phyloP scores from a whole-genome alignment of 2,797 vertebrate species.

The Okamejei kenojei region DNA sequence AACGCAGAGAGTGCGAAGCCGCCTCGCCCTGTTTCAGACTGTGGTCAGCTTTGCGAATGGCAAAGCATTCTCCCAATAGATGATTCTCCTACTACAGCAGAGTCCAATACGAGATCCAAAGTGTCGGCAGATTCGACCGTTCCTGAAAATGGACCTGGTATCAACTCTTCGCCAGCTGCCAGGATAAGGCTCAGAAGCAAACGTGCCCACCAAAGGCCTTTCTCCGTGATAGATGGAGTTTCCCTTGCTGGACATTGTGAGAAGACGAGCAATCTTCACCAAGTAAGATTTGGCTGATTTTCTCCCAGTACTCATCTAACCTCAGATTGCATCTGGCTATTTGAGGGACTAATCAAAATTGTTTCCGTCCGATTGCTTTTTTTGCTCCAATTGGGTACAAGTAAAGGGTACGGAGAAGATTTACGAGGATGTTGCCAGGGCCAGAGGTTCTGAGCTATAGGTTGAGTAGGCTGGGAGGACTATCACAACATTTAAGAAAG shows the following conservation, averaged over 20 bases:
- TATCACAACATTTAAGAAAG: too few species aligned
- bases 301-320: not conserved
- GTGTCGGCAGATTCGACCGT: slow-evolving; percentile 44
- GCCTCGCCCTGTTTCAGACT: slow-evolving; percentile 52
- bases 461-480: too few species aligned
- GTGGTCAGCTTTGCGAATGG: slow-evolving; percentile 50
- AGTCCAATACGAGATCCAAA: slow-evolving; percentile 38
- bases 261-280: slow-evolving; percentile 53
- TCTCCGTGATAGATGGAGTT: slow-evolving; percentile 62
- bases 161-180: slow-evolving; percentile 44
- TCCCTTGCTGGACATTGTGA: slow-evolving; percentile 45
- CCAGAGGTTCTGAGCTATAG: too few species aligned
- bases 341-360: not conserved
- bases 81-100: slow-evolving; percentile 15
- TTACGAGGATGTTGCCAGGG: too few species aligned
- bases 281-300: slow-evolving; percentile 55
- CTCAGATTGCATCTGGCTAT: not conserved
- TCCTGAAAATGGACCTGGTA: not conserved
- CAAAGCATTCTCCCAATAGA: slow-evolving; percentile 51
- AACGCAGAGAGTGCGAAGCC: slow-evolving; percentile 40
- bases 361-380: not conserved
- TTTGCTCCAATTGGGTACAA: not conserved
- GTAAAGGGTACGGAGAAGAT: too few species aligned
- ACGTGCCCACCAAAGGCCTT: slow-evolving; percentile 54
- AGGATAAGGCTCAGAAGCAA: slow-evolving; percentile 48